These are phyloP conservation scores for Carcharodon carcharias DNA, from an alignment of 2,797 vertebrate genomes.

Conservation along the genomic window DNA sequence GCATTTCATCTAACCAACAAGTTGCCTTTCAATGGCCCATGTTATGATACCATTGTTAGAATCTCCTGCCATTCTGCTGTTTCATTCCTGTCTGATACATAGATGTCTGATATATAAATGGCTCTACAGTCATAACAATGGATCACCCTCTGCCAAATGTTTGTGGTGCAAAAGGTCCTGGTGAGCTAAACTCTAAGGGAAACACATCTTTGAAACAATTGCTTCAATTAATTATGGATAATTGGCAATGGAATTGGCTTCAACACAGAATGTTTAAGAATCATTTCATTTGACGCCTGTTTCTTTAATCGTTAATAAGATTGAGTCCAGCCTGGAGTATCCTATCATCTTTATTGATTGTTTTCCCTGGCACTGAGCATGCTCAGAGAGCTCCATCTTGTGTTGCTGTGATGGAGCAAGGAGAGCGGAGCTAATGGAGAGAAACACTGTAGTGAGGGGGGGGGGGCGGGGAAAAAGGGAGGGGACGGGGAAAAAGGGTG, in stretches of 20 bases:
- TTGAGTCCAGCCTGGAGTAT: not conserved
- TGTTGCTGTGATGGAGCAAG: not conserved
- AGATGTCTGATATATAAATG: not conserved
- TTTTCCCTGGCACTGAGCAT: not conserved
- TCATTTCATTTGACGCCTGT: not conserved
- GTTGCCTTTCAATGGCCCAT: not conserved
- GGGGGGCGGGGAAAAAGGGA: too few relatives aligned
- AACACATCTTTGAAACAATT: not conserved
- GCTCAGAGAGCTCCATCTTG: not conserved
- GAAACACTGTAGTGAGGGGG: not conserved
- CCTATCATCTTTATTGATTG: not conserved
- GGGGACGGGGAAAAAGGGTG: too few relatives aligned
- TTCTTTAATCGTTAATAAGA: not conserved
- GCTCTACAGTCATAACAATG: not conserved
- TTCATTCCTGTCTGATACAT: not conserved
- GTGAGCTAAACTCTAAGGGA: not conserved
- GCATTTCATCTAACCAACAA: not conserved
- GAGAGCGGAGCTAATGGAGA: not conserved
- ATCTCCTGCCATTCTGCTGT: not conserved
- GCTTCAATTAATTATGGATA: not conserved
- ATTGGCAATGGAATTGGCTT: not conserved
- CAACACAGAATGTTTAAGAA: not conserved
- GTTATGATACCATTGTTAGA: not conserved
- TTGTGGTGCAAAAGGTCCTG: not conserved
- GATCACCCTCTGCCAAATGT: not conserved